A percentile compares a stretch with the other conserved stretches of the same genome.
Evolutionary conservation across 2,888 invertebrate species (phyloP).

Genomic region (Xanthorhoe spadicearia): DNA sequence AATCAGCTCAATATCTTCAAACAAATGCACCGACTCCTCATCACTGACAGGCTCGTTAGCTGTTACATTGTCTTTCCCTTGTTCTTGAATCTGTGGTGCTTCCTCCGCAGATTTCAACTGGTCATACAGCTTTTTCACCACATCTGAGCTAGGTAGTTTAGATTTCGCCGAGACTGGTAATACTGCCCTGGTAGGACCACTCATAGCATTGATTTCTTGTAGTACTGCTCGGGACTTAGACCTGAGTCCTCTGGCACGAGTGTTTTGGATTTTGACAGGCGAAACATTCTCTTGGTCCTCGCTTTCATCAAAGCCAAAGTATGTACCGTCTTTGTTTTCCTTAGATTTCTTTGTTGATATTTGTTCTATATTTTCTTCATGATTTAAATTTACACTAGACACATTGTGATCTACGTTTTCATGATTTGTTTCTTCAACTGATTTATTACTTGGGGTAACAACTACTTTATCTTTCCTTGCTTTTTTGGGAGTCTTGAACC

Average conservation of each 20-base stretch:
- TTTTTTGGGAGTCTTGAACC: slow-evolving; percentile 44
- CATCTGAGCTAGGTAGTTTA: slow-evolving; percentile 59
- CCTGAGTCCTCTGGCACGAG: slow-evolving; percentile 55
- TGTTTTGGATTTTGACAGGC: slow-evolving; percentile 59
- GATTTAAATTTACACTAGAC: slow-evolving; percentile 39
- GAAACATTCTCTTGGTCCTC: slow-evolving; percentile 74
- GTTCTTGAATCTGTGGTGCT: slow-evolving; percentile 61
- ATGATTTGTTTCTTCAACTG: slow-evolving; percentile 49
- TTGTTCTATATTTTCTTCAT: slow-evolving; percentile 39
- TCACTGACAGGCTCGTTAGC: slow-evolving; percentile 47
- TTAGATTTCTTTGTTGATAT: slow-evolving; percentile 44
- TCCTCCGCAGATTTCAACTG: slow-evolving; percentile 63
- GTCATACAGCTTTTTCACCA: slow-evolving; percentile 62
- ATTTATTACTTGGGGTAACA: slow-evolving; percentile 38
- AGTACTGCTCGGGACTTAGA: slow-evolving; percentile 60
- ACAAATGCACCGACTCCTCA: slow-evolving; percentile 72
- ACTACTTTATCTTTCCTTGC: slow-evolving; percentile 38
- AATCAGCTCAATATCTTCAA: slow-evolving; percentile 76
- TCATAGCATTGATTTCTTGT: slow-evolving; percentile 64
- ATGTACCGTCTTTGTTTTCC: slow-evolving; percentile 62
- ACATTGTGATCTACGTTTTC: slow-evolving; percentile 42
- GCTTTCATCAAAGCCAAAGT: slow-evolving; percentile 80
- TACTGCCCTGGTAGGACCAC: slow-evolving; percentile 60
- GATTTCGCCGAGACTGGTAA: slow-evolving; percentile 61
- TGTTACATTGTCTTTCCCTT: slow-evolving; percentile 42